phyloP scores from a whole-genome alignment of 35 echinoderm and acorn worm species.

The Heliocidaris tuberculata region DNA sequence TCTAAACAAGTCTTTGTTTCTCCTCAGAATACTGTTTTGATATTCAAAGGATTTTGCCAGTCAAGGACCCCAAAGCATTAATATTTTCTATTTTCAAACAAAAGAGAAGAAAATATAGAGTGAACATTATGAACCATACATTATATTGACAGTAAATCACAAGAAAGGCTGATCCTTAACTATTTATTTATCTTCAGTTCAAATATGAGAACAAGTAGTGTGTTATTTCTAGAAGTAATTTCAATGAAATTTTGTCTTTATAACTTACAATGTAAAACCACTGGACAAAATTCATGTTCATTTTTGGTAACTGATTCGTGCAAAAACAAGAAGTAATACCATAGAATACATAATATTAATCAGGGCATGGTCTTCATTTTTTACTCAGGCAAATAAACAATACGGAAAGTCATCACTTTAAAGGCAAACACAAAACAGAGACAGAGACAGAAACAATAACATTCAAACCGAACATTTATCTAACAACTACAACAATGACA shows the following conservation, averaged over 20 bases:
- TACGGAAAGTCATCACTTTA: neutral
- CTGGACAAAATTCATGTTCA: neutral
- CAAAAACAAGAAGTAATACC: neutral
- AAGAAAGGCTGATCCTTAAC: neutral
- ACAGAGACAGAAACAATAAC: neutral
- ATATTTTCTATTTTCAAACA: neutral
- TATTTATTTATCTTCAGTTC: neutral
- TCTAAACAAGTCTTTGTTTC: too few species aligned
- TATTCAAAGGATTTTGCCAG: too few species aligned
- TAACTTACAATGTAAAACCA: neutral
- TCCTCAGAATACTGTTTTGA: too few species aligned
- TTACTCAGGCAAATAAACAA: neutral
- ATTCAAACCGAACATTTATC: neutral
- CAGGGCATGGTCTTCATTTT: neutral
- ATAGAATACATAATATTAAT: neutral
- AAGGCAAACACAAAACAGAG: neutral
- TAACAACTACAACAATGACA: neutral
- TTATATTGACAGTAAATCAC: neutral
- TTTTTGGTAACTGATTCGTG: neutral
- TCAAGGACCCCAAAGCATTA: too few species aligned
- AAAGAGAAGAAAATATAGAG: neutral
- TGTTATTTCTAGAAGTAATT: neutral
- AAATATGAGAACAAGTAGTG: neutral
- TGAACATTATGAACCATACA: too few species aligned
- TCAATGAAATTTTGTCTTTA: neutral